A percentile compares a stretch with the other conserved stretches of the same genome.
phyloP scores from a whole-genome alignment of 2,797 vertebrate species.

The Lacerta agilis region DNA sequence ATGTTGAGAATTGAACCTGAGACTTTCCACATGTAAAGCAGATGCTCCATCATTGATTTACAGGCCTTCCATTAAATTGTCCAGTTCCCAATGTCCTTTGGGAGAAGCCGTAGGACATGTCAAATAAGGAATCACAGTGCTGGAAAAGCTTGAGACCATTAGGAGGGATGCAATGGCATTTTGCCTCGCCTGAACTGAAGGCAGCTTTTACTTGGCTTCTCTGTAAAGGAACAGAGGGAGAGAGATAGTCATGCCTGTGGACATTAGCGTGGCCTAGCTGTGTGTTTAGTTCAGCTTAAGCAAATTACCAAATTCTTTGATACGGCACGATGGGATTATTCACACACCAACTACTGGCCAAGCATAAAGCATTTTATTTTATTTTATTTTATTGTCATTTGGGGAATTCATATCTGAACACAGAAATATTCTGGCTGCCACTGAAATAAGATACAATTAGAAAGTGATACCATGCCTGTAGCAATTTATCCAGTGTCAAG shows the following conservation, averaged over 20 bases:
- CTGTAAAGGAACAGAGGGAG: neutral
- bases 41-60: no score
- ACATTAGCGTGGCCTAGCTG: neutral
- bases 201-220: no score
- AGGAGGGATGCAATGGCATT: neutral
- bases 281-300: conserved; percentile 1
- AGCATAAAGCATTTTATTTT: neutral
- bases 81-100: neutral
- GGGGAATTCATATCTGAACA: neutral
- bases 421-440: neutral
- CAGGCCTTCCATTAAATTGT: no score
- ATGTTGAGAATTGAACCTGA: no score
- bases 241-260: neutral
- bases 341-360: neutral
- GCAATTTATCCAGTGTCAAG: neutral
- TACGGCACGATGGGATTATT: neutral
- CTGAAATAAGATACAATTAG: neutral
- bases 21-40: no score
- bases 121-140: neutral
- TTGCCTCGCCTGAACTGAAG: neutral
- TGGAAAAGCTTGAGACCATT: neutral
- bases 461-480: neutral
- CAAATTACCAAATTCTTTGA: neutral
- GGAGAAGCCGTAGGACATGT: neutral
- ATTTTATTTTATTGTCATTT: neutral